phyloP scores from a whole-genome alignment of 2,797 vertebrate genomes.

The Phyllotis vaccarum region DNA sequence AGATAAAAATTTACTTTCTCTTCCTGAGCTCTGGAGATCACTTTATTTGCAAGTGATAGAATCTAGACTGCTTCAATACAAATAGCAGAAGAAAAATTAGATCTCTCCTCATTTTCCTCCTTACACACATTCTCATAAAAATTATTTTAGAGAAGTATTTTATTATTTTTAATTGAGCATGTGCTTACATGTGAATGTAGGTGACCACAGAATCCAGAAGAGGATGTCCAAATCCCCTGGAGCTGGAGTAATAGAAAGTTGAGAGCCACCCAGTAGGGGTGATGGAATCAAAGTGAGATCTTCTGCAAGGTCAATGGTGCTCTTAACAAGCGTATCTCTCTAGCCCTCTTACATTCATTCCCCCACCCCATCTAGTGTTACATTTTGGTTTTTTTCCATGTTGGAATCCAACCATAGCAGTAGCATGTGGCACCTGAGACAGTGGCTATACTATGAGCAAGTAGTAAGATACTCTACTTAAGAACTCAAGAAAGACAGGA shows the following conservation, averaged over 20 bases:
- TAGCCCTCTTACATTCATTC: background rate
- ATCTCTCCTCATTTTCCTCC: background rate
- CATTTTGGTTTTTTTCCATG: background rate
- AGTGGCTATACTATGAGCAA: background rate
- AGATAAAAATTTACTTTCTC: background rate
- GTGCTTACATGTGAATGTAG: background rate
- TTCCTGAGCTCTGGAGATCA: background rate
- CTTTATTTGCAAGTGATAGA: background rate
- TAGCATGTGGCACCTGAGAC: fast-evolving
- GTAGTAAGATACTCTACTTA: no score
- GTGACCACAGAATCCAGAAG: background rate
- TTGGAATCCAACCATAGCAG: background rate
- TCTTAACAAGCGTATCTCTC: background rate
- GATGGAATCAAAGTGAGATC: background rate
- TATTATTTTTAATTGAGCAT: background rate
- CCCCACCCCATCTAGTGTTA: background rate
- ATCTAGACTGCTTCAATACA: background rate
- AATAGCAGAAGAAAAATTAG: background rate
- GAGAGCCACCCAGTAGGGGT: no score
- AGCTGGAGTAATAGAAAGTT: background rate
- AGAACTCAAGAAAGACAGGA: background rate
- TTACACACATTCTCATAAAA: background rate
- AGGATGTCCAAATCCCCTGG: background rate
- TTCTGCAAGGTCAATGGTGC: background rate
- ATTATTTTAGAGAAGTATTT: background rate